Percentiles rank a stretch among this genome's conserved stretches.
phyloP scores from a whole-genome alignment of 2,888 invertebrate species.

The Lissonota sp. region DNA sequence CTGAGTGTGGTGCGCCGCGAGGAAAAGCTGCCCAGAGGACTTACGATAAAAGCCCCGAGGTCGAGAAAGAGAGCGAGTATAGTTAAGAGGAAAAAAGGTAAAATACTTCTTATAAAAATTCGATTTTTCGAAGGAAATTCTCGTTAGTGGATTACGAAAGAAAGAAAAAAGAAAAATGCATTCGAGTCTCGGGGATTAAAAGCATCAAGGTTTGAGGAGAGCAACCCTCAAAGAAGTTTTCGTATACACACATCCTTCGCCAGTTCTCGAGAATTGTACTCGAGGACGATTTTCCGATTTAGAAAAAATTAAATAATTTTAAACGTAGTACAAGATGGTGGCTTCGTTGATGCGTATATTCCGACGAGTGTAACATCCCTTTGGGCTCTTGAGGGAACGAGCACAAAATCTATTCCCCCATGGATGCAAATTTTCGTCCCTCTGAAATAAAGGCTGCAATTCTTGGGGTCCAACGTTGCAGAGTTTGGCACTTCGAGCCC shows the following conservation, averaged over 20 bases:
- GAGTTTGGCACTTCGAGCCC: neutral
- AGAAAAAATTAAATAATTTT: slow-evolving; percentile 74
- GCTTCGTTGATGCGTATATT: no score
- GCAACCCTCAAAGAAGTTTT: neutral
- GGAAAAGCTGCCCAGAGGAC: neutral
- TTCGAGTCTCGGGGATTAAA: neutral
- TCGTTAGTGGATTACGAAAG: neutral
- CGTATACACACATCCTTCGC: neutral
- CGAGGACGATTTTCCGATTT: slow-evolving; percentile 70
- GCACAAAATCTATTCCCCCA: no score
- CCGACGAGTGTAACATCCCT: no score
- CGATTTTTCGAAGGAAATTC: slow-evolving; percentile 1
- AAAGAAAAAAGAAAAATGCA: neutral
- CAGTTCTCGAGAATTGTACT: slow-evolving; percentile 18
- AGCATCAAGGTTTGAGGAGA: neutral
- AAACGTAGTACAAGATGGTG: neutral
- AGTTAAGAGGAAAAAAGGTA: neutral
- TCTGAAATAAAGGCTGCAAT: neutral
- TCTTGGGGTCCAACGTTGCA: neutral
- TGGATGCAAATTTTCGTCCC: no score
- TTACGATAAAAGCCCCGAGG: neutral
- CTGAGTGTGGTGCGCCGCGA: neutral
- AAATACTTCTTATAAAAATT: neutral
- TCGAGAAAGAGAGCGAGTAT: neutral
- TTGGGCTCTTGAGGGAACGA: no score